A percentile compares a stretch with the other conserved stretches of the same genome.
These are phyloP conservation scores for Eurytoma californica DNA, from an alignment of 2,888 invertebrate species.

Conservation along the genomic window DNA sequence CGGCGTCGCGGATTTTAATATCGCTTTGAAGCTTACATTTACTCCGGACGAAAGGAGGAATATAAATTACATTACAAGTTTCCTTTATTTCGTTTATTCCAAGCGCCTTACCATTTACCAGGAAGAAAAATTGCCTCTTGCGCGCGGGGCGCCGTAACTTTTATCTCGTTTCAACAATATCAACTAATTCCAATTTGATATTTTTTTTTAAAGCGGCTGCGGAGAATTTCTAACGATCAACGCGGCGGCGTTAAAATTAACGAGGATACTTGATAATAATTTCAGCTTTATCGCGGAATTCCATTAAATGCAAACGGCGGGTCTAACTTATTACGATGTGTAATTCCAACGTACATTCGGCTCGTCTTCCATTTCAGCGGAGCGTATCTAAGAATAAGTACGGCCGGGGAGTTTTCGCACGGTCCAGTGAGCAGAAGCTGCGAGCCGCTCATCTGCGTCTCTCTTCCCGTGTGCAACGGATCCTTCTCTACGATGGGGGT, in stretches of 20 bases:
- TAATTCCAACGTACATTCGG: not conserved
- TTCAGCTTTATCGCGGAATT: too few species aligned
- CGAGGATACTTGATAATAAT: too few species aligned
- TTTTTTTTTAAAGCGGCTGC: too few species aligned
- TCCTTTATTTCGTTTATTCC: too few species aligned
- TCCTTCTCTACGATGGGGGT: not conserved
- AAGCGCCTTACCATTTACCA: too few species aligned
- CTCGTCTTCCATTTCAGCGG: not conserved
- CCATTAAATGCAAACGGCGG: too few species aligned
- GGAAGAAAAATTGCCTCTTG: not conserved
- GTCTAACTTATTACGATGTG: not conserved
- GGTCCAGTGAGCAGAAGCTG: slow-evolving; percentile 33
- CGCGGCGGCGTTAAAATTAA: too few species aligned
- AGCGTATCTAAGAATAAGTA: slow-evolving; percentile 33
- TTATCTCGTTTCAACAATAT: not conserved
- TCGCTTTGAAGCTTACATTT: slow-evolving; percentile 3
- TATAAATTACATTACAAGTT: too few species aligned
- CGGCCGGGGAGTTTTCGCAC: slow-evolving; percentile 20
- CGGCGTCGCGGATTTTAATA: slow-evolving; percentile 14
- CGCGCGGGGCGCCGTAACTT: not conserved
- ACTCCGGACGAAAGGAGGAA: not conserved
- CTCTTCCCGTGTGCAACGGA: slow-evolving; percentile 2
- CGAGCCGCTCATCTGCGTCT: slow-evolving; percentile 11
- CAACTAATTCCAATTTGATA: too few species aligned
- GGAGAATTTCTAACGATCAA: too few species aligned